Percentiles rank a stretch among this genome's conserved stretches.
Evolutionary conservation across 2,888 invertebrate species (phyloP).

Genomic region (Caprella mutica): DNA sequence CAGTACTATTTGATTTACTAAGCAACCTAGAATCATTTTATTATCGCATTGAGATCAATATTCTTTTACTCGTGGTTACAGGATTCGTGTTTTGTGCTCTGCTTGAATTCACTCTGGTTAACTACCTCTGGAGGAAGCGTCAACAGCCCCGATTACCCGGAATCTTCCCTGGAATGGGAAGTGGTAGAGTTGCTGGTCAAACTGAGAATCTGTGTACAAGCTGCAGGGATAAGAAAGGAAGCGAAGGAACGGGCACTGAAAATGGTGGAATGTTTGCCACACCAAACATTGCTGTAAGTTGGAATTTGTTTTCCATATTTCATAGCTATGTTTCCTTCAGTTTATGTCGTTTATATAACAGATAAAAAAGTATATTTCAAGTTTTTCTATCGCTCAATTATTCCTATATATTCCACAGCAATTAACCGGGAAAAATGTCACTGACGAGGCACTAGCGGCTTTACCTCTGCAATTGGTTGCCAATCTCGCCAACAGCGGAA

Average conservation of each 20-base stretch:
- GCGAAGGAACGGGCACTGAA: constrained; percentile 2
- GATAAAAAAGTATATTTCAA: too few relatives aligned
- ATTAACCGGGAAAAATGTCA: not conserved
- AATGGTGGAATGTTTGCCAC: constrained; percentile 10
- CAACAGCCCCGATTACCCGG: not conserved
- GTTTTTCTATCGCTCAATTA: too few relatives aligned
- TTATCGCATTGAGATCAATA: too few relatives aligned
- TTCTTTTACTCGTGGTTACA: too few relatives aligned
- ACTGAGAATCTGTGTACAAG: not conserved
- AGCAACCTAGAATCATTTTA: too few relatives aligned
- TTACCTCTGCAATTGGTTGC: not conserved
- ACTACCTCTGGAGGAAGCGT: constrained; percentile 13
- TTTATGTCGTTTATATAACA: too few relatives aligned
- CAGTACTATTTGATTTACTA: too few relatives aligned
- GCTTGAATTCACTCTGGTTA: constrained; percentile 13
- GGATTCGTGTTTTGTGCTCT: constrained; percentile 11
- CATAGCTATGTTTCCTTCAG: too few relatives aligned
- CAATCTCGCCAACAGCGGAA: constrained; percentile 5
- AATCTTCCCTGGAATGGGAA: not conserved
- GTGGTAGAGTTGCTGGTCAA: not conserved
- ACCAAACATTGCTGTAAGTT: constrained; percentile 6
- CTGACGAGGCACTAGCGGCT: not conserved
- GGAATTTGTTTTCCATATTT: too few relatives aligned
- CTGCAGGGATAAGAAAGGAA: constrained; percentile 2
- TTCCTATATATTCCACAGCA: too few relatives aligned